phyloP scores from a whole-genome alignment of 2,888 invertebrate species.

The Drosophila ustulata region DNA sequence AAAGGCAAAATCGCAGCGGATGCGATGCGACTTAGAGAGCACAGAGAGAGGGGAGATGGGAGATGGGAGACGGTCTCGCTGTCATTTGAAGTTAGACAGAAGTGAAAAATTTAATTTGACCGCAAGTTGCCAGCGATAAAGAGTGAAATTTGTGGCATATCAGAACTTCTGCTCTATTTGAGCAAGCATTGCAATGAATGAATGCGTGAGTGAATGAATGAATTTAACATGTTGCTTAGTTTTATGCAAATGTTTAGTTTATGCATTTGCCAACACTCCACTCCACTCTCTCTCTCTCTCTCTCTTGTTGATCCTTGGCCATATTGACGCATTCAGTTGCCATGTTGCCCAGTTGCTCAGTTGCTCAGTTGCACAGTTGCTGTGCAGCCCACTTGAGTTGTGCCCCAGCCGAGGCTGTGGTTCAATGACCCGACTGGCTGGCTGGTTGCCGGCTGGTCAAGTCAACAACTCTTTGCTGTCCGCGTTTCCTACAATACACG shows the following conservation, averaged over 20 bases:
- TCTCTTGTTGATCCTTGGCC: neutral
- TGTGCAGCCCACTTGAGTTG: conserved; percentile 36
- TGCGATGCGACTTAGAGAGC: conserved; percentile 1
- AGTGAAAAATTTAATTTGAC: conserved; percentile 57
- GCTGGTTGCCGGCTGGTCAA: conserved; percentile 37
- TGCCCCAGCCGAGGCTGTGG: conserved; percentile 18
- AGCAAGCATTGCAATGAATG: neutral
- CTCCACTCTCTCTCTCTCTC: neutral
- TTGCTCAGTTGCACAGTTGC: neutral
- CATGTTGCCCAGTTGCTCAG: conserved; percentile 21
- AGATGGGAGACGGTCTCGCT: neutral
- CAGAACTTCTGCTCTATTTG: neutral
- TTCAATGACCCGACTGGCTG: conserved; percentile 48
- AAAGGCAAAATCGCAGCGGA: conserved; percentile 6
- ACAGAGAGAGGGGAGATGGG: neutral
- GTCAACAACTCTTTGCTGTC: conserved; percentile 56
- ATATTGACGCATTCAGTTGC: conserved; percentile 20
- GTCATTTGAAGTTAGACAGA: conserved; percentile 36
- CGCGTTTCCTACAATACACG: conserved; percentile 52
- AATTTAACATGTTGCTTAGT: conserved; percentile 16
- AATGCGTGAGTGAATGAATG: conserved; percentile 1
- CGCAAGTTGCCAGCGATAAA: conserved; percentile 43
- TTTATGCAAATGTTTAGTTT: conserved; percentile 36
- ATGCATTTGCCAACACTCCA: conserved; percentile 7
- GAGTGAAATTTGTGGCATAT: conserved; percentile 50